A percentile compares a stretch with the other conserved stretches of the same genome.
These are phyloP conservation scores for Enteromius paludinosus DNA, from an alignment of 2,797 vertebrate genomes.

Conservation along the genomic window DNA sequence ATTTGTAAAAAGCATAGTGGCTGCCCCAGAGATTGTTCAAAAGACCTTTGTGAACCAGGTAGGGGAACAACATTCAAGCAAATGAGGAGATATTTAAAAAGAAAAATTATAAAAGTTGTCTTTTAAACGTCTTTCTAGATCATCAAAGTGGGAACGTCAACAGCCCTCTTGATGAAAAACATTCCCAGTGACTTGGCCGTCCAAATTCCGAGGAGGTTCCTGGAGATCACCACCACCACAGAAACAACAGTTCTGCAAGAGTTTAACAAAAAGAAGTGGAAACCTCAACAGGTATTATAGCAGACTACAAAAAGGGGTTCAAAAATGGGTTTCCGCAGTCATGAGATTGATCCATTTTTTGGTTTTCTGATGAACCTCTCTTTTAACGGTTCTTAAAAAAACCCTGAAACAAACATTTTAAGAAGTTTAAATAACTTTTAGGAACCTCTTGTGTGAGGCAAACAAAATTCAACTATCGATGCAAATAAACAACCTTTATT, in stretches of 20 bases:
- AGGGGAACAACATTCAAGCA: not conserved
- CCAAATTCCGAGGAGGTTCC: constrained; percentile 50
- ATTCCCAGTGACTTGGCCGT: constrained; percentile 51
- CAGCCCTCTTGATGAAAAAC: constrained; percentile 15
- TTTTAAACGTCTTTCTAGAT: constrained; percentile 45
- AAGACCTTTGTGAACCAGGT: constrained; percentile 56
- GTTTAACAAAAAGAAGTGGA: constrained; percentile 55
- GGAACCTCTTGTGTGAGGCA: not conserved
- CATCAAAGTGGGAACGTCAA: not conserved
- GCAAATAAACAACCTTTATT: not conserved
- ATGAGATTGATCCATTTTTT: not conserved
- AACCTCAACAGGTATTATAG: constrained; percentile 52
- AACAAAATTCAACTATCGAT: not conserved
- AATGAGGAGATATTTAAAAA: not conserved
- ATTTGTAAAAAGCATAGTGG: constrained; percentile 47
- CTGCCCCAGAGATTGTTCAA: constrained; percentile 52
- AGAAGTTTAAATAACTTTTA: not conserved
- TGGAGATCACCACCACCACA: not conserved
- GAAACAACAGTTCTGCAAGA: fast-evolving
- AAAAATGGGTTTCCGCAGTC: not conserved
- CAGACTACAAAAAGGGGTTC: not conserved
- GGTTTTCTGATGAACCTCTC: not conserved
- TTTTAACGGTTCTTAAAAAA: not conserved
- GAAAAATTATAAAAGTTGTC: not conserved
- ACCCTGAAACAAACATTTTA: not conserved